Conservation (phyloP, 2,888 invertebrate genomes). For the Smittia sp. region DNA sequence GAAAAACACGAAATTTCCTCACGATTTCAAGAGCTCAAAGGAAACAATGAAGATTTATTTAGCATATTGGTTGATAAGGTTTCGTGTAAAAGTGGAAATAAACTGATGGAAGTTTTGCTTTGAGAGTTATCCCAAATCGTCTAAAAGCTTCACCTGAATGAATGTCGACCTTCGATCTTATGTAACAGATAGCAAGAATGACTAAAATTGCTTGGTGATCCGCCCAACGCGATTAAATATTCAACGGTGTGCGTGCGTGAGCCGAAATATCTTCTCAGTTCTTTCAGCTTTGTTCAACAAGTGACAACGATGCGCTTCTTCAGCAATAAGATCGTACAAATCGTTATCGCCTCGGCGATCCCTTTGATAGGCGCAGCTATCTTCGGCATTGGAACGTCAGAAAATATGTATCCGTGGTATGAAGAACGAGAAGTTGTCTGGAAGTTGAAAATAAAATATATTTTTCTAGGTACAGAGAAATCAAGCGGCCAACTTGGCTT, state of each 20-base stretch:
- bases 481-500: neutral
- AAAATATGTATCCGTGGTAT: neutral
- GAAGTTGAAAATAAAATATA: neutral
- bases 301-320: neutral
- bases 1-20: neutral
- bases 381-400: neutral
- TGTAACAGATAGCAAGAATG: too few relatives aligned
- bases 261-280: too few relatives aligned
- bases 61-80: neutral
- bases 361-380: conserved; percentile 15
- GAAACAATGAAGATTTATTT: neutral
- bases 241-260: too few relatives aligned
- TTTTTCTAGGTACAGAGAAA: neutral
- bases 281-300: too few relatives aligned
- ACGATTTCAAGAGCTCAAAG: neutral
- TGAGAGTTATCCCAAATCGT: neutral
- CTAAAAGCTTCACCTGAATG: too few relatives aligned
- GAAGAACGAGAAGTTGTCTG: neutral
- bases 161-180: too few relatives aligned
- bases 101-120: conserved; percentile 18
- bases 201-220: too few relatives aligned
- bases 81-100: conserved; percentile 31
- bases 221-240: too few relatives aligned
- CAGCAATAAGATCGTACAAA: conserved; percentile 22
- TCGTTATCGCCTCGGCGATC: conserved; percentile 14